Percentiles rank a stretch among this genome's conserved stretches.
Evolutionary conservation across 1,140 invertebrate species (phyloP).

Genomic region (Luehdorfia chinensis): DNA sequence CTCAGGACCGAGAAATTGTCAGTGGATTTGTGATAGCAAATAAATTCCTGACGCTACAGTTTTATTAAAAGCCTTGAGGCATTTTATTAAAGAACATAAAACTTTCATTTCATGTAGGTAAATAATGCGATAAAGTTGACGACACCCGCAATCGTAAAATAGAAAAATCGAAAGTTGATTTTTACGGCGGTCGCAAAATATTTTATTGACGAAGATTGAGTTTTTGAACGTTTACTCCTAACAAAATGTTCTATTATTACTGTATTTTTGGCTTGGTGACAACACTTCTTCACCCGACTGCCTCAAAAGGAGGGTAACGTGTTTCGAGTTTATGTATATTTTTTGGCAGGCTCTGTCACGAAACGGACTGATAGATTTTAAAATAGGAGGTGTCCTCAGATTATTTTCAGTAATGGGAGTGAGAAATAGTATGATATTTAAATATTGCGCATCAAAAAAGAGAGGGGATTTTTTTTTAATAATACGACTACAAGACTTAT

Average conservation of each 20-base stretch:
- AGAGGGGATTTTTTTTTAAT: too few species aligned
- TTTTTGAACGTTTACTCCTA: background rate
- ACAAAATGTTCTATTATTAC: background rate
- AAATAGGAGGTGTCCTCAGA: too few species aligned
- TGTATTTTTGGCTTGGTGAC: background rate
- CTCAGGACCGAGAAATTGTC: too few species aligned
- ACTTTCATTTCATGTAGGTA: constrained; percentile 13
- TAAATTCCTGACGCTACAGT: too few species aligned
- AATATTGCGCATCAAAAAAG: too few species aligned
- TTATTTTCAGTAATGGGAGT: too few species aligned
- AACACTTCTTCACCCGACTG: background rate
- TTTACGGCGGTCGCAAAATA: constrained; percentile 7
- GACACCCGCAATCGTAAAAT: constrained; percentile 9
- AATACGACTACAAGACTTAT: too few species aligned
- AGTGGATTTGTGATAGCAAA: background rate
- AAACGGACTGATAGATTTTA: too few species aligned
- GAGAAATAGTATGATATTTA: too few species aligned
- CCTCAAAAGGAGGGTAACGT: too few species aligned
- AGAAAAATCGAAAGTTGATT: constrained; percentile 10
- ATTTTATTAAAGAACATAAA: constrained; percentile 13
- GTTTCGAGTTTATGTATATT: too few species aligned
- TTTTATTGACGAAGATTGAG: background rate
- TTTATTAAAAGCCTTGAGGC: constrained; percentile 10
- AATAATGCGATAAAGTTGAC: constrained; percentile 11
- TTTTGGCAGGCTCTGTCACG: too few species aligned